A percentile compares a stretch with the other conserved stretches of the same genome.
These are phyloP conservation scores for Pedetes capensis DNA, from an alignment of 2,113 vertebrate genomes.

Conservation along the genomic window DNA sequence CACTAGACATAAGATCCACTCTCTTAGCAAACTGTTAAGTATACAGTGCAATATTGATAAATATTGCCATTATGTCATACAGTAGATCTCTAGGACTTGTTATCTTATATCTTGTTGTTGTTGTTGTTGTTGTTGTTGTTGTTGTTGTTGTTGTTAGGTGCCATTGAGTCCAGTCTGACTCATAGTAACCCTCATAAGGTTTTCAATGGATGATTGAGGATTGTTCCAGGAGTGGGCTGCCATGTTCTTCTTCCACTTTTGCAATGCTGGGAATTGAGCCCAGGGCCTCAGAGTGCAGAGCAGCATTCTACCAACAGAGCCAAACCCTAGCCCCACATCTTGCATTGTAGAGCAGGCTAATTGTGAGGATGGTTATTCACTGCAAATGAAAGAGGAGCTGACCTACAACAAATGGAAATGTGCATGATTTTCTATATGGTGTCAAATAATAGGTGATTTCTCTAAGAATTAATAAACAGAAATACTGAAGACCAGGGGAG, in stretches of 20 bases:
- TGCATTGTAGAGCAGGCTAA: neutral
- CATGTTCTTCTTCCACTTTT: too few species aligned
- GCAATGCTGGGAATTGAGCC: too few species aligned
- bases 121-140: too few species aligned
- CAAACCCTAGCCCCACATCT: too few species aligned
- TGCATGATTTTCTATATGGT: neutral
- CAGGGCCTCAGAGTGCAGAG: too few species aligned
- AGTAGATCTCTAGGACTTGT: neutral
- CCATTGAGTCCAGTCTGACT: too few species aligned
- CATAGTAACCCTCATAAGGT: too few species aligned
- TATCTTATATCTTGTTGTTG: too few species aligned
- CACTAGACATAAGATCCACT: neutral
- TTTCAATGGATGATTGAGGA: too few species aligned
- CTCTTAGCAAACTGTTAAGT: neutral
- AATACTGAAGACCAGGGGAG: neutral
- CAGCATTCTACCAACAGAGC: too few species aligned
- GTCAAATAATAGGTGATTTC: neutral
- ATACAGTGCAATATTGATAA: neutral
- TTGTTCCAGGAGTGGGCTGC: too few species aligned
- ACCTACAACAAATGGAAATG: neutral
- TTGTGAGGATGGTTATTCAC: neutral
- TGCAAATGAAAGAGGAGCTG: neutral
- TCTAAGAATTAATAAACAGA: neutral
- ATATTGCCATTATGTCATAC: neutral
- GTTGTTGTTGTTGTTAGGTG: too few species aligned